Evolutionary conservation across 2,888 invertebrate genomes (phyloP).

Genomic region (Watsonalla cultraria): DNA sequence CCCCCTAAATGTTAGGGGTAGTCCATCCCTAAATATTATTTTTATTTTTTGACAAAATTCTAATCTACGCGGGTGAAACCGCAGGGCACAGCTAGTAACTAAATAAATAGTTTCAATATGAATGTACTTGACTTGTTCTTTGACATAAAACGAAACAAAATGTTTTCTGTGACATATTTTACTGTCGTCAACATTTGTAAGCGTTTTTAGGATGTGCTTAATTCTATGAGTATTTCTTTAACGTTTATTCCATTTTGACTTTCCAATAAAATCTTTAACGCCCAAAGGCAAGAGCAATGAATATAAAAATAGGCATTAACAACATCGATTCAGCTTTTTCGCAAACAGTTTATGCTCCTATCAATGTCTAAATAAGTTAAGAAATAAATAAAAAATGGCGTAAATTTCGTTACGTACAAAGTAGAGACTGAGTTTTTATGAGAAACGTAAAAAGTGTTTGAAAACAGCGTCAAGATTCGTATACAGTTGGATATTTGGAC

Average conservation of each 20-base stretch:
- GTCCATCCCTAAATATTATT: too few species aligned
- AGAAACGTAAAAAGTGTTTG: constrained; percentile 31
- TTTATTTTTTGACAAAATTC: too few species aligned
- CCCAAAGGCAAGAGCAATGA: constrained; percentile 19
- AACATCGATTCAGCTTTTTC: constrained; percentile 27
- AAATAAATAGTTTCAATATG: too few species aligned
- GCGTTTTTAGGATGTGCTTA: neutral
- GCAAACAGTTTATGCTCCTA: constrained; percentile 22
- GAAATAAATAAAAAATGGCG: constrained; percentile 31
- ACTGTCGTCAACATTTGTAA: neutral
- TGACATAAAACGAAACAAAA: neutral
- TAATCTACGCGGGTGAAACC: too few species aligned
- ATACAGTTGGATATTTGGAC: constrained; percentile 55
- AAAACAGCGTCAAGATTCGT: constrained; percentile 22
- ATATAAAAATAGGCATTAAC: constrained; percentile 37
- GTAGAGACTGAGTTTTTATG: constrained; percentile 32
- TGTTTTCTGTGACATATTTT: neutral
- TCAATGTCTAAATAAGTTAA: constrained; percentile 37
- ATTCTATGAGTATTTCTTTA: neutral
- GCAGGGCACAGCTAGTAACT: too few species aligned
- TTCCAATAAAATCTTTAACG: constrained; percentile 24
- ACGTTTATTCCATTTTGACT: constrained; percentile 16
- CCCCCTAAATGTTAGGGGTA: too few species aligned
- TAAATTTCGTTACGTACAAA: constrained; percentile 39
- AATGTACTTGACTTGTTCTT: too few species aligned